Evolutionary conservation across 2,888 invertebrate genomes (phyloP).

Genomic region (Drosophila lacicola): DNA sequence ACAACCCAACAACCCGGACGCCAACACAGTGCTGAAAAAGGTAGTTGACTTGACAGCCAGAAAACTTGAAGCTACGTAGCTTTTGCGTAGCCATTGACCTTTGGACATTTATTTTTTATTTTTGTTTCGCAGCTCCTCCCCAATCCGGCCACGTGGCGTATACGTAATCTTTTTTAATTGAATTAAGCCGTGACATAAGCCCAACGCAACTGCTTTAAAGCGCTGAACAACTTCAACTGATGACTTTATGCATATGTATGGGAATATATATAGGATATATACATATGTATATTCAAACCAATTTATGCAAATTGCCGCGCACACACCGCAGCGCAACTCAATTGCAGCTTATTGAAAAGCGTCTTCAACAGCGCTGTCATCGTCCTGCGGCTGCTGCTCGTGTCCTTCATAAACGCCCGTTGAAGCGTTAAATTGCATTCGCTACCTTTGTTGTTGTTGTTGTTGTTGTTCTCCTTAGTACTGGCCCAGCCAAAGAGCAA

Average conservation of each 20-base stretch:
- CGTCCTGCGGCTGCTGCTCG: neutral
- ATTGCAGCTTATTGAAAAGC: conserved; percentile 67
- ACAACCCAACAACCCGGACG: neutral
- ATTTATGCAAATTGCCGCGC: conserved; percentile 66
- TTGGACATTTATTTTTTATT: conserved; percentile 21
- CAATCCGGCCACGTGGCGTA: conserved; percentile 57
- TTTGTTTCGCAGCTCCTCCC: neutral
- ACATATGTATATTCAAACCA: conserved; percentile 22
- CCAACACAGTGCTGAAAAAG: conserved; percentile 33
- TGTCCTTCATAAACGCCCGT: conserved; percentile 59
- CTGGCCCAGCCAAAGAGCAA: conserved; percentile 42
- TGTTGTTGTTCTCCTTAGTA: conserved; percentile 19
- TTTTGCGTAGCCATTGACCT: conserved; percentile 71
- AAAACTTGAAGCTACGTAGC: conserved; percentile 12
- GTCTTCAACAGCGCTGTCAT: conserved; percentile 27
- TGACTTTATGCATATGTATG: neutral
- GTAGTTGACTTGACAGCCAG: conserved; percentile 63
- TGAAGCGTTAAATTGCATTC: conserved; percentile 82
- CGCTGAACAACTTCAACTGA: conserved; percentile 22
- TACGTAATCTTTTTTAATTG: conserved; percentile 76
- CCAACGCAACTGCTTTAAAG: conserved; percentile 14
- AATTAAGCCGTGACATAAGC: conserved; percentile 79
- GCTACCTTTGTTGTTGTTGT: conserved; percentile 40
- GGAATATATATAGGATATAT: neutral
- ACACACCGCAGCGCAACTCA: conserved; percentile 25